phyloP scores from a whole-genome alignment of 2,113 vertebrate species.

The Plectropomus leopardus region DNA sequence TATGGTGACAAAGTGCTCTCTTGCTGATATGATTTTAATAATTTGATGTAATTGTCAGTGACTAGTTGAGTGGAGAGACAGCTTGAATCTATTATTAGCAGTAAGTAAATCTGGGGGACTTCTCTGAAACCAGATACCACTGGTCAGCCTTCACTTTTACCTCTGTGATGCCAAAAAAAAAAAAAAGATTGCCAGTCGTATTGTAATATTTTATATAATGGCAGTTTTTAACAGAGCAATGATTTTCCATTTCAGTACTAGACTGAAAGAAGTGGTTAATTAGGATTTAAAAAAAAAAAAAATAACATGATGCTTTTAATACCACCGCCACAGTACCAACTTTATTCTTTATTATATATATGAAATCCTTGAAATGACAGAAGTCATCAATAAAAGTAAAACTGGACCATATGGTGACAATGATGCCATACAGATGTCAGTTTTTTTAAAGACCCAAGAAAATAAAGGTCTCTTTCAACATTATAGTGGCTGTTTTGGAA shows the following conservation, averaged over 20 bases:
- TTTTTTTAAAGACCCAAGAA: too few species aligned
- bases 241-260: background rate
- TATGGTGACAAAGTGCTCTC: background rate
- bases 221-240: background rate
- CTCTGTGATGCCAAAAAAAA: background rate
- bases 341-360: background rate
- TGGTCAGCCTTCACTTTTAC: background rate
- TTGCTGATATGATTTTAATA: background rate
- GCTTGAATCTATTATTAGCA: background rate
- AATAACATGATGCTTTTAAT: background rate
- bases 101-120: background rate
- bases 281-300: too few species aligned
- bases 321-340: background rate
- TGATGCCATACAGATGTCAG: too few species aligned
- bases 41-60: background rate
- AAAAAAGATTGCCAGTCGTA: background rate
- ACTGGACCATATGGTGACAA: background rate
- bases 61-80: background rate
- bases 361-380: background rate
- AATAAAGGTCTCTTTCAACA: too few species aligned
- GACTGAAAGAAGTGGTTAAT: background rate
- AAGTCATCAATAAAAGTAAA: background rate
- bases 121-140: background rate
- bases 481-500: too few species aligned
- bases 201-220: background rate